phyloP scores from a whole-genome alignment of 2,797 vertebrate genomes.

The Xerus rutilus region DNA sequence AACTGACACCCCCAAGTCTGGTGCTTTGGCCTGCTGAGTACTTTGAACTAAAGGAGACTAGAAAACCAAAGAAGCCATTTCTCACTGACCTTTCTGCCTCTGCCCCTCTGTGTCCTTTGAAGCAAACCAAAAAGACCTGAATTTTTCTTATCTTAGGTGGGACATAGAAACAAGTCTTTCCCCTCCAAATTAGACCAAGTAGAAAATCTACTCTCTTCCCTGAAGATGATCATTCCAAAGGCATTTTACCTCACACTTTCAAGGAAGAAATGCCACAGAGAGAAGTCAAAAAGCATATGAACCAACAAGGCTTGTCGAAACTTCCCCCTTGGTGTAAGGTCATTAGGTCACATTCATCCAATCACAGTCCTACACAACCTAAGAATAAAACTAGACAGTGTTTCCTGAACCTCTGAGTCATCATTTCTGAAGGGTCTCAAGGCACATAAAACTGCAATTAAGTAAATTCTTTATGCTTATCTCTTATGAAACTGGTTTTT shows the following conservation, averaged over 20 bases:
- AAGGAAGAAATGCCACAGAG: not conserved
- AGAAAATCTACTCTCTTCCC: no score
- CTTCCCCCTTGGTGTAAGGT: fast-evolving
- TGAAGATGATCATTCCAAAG: not conserved
- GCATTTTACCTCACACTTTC: not conserved
- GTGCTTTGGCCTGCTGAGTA: not conserved
- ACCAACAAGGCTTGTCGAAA: no score
- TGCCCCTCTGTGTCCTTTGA: no score
- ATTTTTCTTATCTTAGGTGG: not conserved
- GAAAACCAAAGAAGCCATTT: not conserved
- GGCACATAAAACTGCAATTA: not conserved
- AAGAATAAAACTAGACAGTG: not conserved
- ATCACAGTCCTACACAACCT: not conserved
- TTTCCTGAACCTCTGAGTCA: not conserved
- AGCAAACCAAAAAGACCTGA: not conserved
- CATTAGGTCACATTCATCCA: not conserved
- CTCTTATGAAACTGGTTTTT: no score
- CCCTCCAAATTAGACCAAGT: not conserved
- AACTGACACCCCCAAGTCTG: not conserved
- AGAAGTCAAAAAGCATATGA: not conserved
- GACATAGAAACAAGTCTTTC: not conserved
- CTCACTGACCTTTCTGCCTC: not conserved
- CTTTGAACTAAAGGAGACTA: not conserved
- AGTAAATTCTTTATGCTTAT: not conserved
- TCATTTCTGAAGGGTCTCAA: not conserved